These are phyloP conservation scores for Drosophila koepferae DNA, from an alignment of 2,888 invertebrate genomes.

Conservation along the genomic window DNA sequence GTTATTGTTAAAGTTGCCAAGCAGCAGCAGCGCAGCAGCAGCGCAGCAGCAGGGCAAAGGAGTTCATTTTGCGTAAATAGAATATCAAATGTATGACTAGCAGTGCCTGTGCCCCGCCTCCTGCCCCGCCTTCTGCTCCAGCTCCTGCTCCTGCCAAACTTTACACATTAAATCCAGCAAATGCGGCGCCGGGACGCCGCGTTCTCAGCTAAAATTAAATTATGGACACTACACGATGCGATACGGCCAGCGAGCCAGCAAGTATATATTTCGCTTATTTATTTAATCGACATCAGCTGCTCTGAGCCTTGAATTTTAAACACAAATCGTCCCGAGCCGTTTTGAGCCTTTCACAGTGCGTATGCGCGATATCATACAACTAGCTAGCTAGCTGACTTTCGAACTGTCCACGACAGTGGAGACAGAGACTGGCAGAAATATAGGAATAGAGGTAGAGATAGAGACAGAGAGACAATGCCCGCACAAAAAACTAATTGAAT, in stretches of 20 bases:
- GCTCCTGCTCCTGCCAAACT: constrained; percentile 42
- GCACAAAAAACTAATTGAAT: constrained; percentile 78
- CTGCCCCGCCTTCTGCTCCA: neutral
- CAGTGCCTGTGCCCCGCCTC: neutral
- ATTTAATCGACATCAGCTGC: constrained; percentile 72
- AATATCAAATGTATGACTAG: constrained; percentile 70
- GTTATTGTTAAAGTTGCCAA: constrained; percentile 64
- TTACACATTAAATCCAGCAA: constrained; percentile 65
- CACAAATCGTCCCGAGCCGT: neutral
- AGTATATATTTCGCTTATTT: constrained; percentile 64
- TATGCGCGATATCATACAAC: constrained; percentile 42
- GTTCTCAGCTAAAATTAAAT: constrained; percentile 63
- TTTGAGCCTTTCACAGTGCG: constrained; percentile 42
- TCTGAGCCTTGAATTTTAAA: constrained; percentile 63
- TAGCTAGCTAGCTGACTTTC: constrained; percentile 32
- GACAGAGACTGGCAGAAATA: neutral
- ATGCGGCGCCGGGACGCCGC: constrained; percentile 47
- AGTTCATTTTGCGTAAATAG: constrained; percentile 77
- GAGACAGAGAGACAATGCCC: constrained; percentile 56
- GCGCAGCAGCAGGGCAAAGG: constrained; percentile 24
- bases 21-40: constrained; percentile 12
- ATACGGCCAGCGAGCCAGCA: neutral
- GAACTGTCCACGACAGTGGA: constrained; percentile 27
- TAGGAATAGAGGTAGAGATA: neutral
- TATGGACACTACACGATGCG: constrained; percentile 48